phyloP scores from a whole-genome alignment of 1,140 invertebrate genomes.

The Drosophila albomicans region DNA sequence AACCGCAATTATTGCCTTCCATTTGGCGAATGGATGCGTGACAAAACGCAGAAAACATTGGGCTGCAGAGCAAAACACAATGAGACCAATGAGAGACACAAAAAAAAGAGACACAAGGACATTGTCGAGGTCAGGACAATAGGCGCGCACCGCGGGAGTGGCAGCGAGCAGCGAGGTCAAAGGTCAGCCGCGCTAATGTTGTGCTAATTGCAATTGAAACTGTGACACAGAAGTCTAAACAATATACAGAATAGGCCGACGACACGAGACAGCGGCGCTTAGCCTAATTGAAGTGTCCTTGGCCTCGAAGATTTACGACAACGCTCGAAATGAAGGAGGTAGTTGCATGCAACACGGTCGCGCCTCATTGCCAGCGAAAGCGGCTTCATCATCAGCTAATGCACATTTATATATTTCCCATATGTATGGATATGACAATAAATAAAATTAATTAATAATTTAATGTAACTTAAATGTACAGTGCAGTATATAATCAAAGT shows the following conservation, averaged over 20 bases:
- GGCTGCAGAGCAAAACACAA: conserved; percentile 1
- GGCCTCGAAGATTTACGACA: conserved; percentile 48
- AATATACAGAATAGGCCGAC: conserved; percentile 25
- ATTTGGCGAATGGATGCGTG: conserved; percentile 78
- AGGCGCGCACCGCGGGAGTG: conserved; percentile 61
- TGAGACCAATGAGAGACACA: conserved; percentile 13
- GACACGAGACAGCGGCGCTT: conserved; percentile 67
- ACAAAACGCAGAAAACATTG: conserved; percentile 62
- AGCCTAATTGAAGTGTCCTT: conserved; percentile 76
- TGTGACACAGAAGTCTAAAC: conserved; percentile 47
- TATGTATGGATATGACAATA: too few species aligned
- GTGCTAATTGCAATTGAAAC: conserved; percentile 75
- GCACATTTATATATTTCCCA: too few species aligned
- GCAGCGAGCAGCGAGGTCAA: conserved; percentile 81
- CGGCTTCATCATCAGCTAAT: neutral
- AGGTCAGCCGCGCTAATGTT: conserved; percentile 79
- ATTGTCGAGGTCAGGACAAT: conserved; percentile 55
- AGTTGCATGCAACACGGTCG: conserved; percentile 27
- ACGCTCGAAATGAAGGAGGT: conserved; percentile 23
- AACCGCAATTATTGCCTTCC: conserved; percentile 77
- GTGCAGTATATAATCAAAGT: too few species aligned
- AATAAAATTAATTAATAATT: too few species aligned
- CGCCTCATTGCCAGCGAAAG: conserved; percentile 58
- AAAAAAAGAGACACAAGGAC: conserved; percentile 53
- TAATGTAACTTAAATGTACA: too few species aligned